Conservation (phyloP, 2,113 vertebrate genomes). For the Arvicanthis niloticus region DNA sequence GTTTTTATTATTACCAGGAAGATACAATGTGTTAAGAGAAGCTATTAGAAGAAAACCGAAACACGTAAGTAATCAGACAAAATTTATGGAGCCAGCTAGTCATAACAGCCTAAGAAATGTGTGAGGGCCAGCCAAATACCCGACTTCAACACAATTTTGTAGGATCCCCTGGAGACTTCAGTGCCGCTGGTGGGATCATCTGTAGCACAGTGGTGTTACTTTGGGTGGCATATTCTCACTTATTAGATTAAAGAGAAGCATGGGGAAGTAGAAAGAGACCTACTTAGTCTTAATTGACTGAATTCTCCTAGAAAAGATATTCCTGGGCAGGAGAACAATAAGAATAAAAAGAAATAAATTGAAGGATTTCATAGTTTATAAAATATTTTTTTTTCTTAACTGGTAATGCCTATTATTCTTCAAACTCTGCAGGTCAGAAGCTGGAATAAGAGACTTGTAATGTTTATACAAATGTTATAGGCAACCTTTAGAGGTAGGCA, state of each 20-base stretch:
- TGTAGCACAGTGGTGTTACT: not conserved
- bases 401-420: conserved; percentile 5
- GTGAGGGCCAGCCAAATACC: not conserved
- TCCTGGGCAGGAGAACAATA: not conserved
- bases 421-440: conserved; percentile 36
- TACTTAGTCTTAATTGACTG: conserved; percentile 28
- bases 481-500: not conserved
- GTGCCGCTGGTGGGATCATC: not conserved
- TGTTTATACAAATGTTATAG: conserved; percentile 35
- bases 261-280: not conserved
- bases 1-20: conserved; percentile 48
- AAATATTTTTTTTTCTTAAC: not conserved
- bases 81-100: not conserved
- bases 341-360: conserved; percentile 5
- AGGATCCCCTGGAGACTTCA: not conserved
- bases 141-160: not conserved
- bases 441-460: not conserved
- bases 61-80: not conserved
- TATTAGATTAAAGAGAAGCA: not conserved
- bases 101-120: conserved; percentile 33
- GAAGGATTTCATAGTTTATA: conserved; percentile 14
- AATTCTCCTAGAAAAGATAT: conserved; percentile 53
- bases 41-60: conserved; percentile 6
- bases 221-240: not conserved
- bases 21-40: not conserved